Conservation (phyloP, 2,797 vertebrate genomes). For the Hapalemur alaotrensis region DNA sequence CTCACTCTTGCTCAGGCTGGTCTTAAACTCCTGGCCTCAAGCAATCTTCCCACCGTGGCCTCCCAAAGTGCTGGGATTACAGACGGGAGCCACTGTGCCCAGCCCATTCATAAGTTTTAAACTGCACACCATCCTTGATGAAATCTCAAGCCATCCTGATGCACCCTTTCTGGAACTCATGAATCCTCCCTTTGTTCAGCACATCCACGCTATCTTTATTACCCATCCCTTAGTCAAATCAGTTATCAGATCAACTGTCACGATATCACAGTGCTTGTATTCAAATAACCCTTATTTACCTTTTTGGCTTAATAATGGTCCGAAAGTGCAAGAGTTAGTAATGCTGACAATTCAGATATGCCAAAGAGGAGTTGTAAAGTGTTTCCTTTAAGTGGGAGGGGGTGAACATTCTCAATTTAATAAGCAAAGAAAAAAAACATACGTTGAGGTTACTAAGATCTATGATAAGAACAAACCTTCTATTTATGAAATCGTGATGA, state of each 20-base stretch:
- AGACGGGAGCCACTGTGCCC: too few relatives aligned
- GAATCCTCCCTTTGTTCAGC: background rate
- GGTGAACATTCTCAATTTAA: background rate
- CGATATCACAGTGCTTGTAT: background rate
- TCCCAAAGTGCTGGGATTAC: too few relatives aligned
- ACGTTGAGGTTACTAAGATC: background rate
- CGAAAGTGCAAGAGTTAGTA: background rate
- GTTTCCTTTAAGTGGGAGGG: background rate
- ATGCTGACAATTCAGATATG: background rate
- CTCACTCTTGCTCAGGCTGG: too few relatives aligned
- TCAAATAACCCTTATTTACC: background rate
- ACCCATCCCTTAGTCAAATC: background rate
- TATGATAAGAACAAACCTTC: background rate
- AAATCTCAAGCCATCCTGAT: background rate
- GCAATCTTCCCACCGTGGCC: too few relatives aligned
- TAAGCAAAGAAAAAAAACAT: background rate
- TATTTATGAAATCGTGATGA: background rate
- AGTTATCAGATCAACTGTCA: background rate
- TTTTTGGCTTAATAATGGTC: background rate
- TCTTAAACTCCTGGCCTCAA: too few relatives aligned
- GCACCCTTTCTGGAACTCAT: background rate
- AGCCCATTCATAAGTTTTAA: background rate
- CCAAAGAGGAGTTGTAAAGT: background rate
- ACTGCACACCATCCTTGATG: background rate
- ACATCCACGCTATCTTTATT: background rate